phyloP scores from a whole-genome alignment of 2,888 invertebrate genomes.

The Beris morrisii region DNA sequence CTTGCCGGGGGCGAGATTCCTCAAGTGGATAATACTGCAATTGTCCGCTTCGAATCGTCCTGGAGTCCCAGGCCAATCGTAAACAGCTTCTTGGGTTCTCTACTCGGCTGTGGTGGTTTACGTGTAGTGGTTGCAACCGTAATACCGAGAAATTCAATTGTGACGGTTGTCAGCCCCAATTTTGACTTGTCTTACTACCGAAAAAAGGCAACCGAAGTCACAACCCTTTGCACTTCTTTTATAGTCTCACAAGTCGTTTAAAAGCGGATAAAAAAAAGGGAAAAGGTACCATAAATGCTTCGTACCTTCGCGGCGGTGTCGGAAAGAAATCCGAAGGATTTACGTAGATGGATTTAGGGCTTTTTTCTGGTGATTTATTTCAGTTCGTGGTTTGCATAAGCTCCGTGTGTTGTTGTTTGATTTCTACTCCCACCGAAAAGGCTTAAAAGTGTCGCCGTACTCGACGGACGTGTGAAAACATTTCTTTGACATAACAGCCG shows the following conservation, averaged over 20 bases:
- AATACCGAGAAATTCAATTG: slow-evolving; percentile 17
- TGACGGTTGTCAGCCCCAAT: neutral
- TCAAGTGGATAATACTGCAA: slow-evolving; percentile 21
- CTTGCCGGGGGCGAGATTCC: neutral
- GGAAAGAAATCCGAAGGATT: neutral
- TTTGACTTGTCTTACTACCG: neutral
- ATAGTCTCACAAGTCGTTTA: no score
- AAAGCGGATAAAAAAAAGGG: neutral
- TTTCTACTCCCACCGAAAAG: neutral
- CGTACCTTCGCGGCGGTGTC: neutral
- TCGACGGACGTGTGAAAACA: slow-evolving; percentile 9
- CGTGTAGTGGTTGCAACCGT: neutral
- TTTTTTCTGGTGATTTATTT: slow-evolving; percentile 26
- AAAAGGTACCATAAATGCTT: neutral
- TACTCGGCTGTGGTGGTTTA: no score
- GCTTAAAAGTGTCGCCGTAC: neutral
- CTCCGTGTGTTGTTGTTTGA: neutral
- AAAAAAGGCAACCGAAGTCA: neutral
- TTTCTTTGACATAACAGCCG: slow-evolving; percentile 1
- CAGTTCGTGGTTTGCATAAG: slow-evolving; percentile 27
- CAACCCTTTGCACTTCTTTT: no score
- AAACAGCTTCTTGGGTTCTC: neutral
- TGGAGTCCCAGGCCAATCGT: slow-evolving; percentile 1
- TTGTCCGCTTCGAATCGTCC: slow-evolving; percentile 2
- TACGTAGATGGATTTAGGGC: slow-evolving; percentile 21